phyloP scores from a whole-genome alignment of 2,113 vertebrate species.

The Eretmochelys imbricata region DNA sequence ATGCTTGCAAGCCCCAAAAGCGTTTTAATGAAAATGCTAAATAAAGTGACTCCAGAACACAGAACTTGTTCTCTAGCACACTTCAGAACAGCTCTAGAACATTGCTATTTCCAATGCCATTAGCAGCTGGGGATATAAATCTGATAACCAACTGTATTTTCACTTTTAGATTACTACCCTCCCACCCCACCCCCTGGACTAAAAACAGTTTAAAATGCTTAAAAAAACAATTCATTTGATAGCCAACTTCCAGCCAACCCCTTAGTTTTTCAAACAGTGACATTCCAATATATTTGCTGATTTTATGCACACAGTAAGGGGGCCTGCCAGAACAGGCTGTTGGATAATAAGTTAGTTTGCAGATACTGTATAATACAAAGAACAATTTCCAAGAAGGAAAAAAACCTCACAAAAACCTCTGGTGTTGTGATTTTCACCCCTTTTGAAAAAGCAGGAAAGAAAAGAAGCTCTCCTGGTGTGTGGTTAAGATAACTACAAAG shows the following conservation, averaged over 20 bases:
- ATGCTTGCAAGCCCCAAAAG: background rate
- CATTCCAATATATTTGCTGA: background rate
- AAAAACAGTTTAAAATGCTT: background rate
- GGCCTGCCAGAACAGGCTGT: background rate
- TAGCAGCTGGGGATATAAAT: background rate
- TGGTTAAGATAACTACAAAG: slow-evolving; percentile 60
- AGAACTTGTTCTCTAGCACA: background rate
- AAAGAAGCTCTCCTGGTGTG: slow-evolving; percentile 29
- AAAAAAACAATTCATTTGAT: background rate
- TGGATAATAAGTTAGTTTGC: background rate
- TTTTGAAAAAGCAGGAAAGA: slow-evolving; percentile 39
- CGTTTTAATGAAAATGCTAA: background rate
- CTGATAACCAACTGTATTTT: background rate
- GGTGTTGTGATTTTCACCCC: slow-evolving; percentile 13
- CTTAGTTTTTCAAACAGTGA: background rate
- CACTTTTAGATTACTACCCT: background rate
- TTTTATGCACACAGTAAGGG: rapidly evolving
- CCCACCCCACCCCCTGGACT: background rate
- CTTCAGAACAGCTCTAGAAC: background rate
- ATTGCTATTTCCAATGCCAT: background rate
- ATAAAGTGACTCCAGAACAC: background rate
- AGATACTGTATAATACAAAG: background rate
- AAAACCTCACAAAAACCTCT: background rate
- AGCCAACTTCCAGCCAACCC: background rate
- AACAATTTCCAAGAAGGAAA: background rate